Conservation (phyloP, 2,113 vertebrate genomes). For the Circaetus cinerascens region DNA sequence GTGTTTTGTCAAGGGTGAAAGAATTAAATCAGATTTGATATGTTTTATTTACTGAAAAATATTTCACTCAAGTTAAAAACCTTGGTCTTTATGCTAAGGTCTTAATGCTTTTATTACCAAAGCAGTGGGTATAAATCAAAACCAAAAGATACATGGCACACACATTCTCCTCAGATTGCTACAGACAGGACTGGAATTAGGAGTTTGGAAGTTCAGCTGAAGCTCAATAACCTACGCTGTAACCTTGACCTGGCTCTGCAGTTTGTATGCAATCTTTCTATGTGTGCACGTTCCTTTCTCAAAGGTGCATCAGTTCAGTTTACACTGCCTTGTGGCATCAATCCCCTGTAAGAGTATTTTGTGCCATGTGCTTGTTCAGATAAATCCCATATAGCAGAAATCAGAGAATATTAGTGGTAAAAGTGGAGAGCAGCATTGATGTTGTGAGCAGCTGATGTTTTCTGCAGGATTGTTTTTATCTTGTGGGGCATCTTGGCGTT, state of each 20-base stretch:
- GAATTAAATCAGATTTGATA: background rate
- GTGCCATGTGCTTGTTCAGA: accelerated
- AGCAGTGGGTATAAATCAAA: background rate
- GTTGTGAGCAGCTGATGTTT: background rate
- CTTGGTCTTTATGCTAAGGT: background rate
- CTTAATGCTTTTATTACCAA: background rate
- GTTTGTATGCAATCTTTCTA: background rate
- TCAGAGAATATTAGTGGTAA: background rate
- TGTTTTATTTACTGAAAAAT: background rate
- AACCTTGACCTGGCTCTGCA: background rate
- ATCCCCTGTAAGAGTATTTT: background rate
- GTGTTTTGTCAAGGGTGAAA: background rate
- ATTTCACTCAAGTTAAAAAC: background rate
- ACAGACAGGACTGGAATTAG: background rate
- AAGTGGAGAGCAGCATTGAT: background rate
- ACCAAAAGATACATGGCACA: background rate
- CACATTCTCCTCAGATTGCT: background rate
- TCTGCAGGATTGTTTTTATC: background rate
- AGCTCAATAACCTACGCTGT: background rate
- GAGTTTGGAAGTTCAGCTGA: background rate
- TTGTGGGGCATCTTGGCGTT: background rate
- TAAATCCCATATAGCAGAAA: background rate
- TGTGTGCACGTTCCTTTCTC: accelerated
- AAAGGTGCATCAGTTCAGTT: background rate
- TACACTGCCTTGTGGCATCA: accelerated